phyloP scores from a whole-genome alignment of 2,888 invertebrate species.

The Andrena camellia region DNA sequence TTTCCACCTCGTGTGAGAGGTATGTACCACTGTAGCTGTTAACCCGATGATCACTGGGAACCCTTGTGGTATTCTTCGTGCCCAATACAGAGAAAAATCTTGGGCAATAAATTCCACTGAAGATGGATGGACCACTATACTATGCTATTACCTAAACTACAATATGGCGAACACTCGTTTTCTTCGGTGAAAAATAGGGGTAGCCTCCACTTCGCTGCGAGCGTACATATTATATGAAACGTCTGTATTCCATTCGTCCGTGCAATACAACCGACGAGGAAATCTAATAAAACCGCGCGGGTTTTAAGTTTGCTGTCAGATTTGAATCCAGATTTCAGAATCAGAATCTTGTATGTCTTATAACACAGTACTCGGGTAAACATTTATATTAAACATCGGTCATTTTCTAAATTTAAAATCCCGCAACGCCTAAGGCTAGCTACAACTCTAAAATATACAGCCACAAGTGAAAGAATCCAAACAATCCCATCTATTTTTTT shows the following conservation, averaged over 20 bases:
- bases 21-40: constrained; percentile 13
- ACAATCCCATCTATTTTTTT: too few relatives aligned
- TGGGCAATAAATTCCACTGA: constrained; percentile 48
- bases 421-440: too few relatives aligned
- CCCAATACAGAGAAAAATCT: constrained; percentile 41
- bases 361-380: too few relatives aligned
- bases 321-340: too few relatives aligned
- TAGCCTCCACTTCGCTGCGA: constrained; percentile 1
- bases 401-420: too few relatives aligned
- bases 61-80: constrained; percentile 28
- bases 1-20: not conserved
- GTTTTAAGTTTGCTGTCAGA: too few relatives aligned
- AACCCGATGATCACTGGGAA: constrained; percentile 46
- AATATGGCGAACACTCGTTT: constrained; percentile 49
- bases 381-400: too few relatives aligned
- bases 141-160: constrained; percentile 53
- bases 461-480: too few relatives aligned
- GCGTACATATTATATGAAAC: constrained; percentile 37
- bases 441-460: too few relatives aligned
- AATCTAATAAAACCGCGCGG: not conserved
- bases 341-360: too few relatives aligned
- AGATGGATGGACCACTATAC: constrained; percentile 57
- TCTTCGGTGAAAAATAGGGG: constrained; percentile 48
- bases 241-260: constrained; percentile 45
- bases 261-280: not conserved